phyloP scores from a whole-genome alignment of 2,888 invertebrate species.

The Phaonia tiefii region DNA sequence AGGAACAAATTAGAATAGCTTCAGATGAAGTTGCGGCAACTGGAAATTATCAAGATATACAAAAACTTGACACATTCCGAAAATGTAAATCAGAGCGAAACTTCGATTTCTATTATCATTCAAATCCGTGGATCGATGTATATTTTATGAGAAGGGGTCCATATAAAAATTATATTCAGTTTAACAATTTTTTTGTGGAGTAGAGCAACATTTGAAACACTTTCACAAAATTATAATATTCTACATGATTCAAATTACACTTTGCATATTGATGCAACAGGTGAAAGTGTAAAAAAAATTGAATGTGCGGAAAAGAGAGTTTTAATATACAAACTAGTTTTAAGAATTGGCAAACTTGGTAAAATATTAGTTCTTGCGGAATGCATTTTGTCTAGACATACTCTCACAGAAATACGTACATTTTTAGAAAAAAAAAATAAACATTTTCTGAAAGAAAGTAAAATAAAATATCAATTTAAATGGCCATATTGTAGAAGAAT shows the following conservation, averaged over 20 bases:
- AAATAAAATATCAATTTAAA: slow-evolving; percentile 15
- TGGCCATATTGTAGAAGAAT: not conserved
- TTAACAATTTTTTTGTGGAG: not conserved
- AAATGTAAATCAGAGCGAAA: slow-evolving; percentile 18
- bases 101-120: not conserved
- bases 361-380: not conserved
- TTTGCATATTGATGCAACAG: too few relatives aligned
- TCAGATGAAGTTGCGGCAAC: slow-evolving; percentile 16
- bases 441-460: not conserved
- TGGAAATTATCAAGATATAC: slow-evolving; percentile 23
- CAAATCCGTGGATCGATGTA: not conserved
- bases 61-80: slow-evolving; percentile 22
- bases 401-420: too few relatives aligned
- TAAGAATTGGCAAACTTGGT: too few relatives aligned
- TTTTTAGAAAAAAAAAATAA: not conserved
- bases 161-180: slow-evolving; percentile 12
- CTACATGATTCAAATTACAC: not conserved
- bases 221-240: not conserved
- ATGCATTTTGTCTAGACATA: slow-evolving; percentile 5
- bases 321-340: too few relatives aligned
- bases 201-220: too few relatives aligned
- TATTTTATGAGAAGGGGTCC: slow-evolving; percentile 1
- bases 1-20: slow-evolving; percentile 16
- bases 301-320: too few relatives aligned
- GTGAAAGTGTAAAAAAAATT: too few relatives aligned